Conservation (phyloP, 2,797 vertebrate genomes). For the Leuciscus waleckii region DNA sequence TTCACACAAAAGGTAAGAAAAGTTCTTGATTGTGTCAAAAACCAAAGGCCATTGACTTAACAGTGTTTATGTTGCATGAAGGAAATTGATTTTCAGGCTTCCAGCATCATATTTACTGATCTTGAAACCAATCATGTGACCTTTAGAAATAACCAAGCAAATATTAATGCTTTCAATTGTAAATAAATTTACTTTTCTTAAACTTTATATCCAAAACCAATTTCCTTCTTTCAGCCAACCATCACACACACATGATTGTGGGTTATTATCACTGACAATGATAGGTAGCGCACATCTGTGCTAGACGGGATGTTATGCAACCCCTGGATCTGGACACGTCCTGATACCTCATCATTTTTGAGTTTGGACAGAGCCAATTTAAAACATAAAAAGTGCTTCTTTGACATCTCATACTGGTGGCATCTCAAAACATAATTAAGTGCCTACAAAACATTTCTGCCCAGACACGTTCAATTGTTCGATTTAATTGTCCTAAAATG, state of each 20-base stretch:
- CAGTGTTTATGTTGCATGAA: neutral
- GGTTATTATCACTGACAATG: neutral
- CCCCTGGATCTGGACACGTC: neutral
- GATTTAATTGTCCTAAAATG: neutral
- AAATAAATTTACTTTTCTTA: neutral
- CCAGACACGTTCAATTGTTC: neutral
- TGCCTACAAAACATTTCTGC: neutral
- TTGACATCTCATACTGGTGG: neutral
- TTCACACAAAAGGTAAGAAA: neutral
- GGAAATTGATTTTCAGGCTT: neutral
- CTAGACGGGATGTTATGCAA: neutral
- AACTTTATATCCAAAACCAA: neutral
- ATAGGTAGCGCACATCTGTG: neutral
- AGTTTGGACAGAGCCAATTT: neutral
- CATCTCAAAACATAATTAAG: neutral
- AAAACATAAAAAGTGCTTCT: neutral
- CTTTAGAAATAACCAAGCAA: neutral
- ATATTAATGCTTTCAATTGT: neutral
- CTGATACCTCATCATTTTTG: neutral
- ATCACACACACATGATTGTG: neutral
- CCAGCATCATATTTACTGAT: neutral
- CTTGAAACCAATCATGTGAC: neutral
- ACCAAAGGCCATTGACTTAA: neutral
- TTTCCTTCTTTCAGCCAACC: neutral
- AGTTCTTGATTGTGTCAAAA: neutral